phyloP scores from a whole-genome alignment of 2,888 invertebrate species.

The Metopia argyrocephala region DNA sequence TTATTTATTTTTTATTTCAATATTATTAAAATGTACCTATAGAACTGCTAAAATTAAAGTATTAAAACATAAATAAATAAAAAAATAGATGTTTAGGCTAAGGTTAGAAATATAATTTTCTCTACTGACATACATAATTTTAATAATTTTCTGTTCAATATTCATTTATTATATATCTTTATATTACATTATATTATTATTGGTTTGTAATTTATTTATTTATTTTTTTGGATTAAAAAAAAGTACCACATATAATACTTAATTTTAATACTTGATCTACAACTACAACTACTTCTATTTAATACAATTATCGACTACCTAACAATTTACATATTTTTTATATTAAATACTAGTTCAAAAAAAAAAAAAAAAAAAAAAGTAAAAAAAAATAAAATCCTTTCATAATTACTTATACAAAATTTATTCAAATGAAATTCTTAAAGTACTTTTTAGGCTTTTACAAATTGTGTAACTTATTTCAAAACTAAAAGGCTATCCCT shows the following conservation, averaged over 20 bases:
- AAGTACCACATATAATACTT: conserved; percentile 53
- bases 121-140: neutral
- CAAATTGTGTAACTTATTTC: no score
- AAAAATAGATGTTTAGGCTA: conserved; percentile 12
- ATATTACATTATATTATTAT: conserved; percentile 12
- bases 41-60: neutral
- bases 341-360: neutral
- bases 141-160: no score
- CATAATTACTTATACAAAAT: no score
- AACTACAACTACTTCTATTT: conserved; percentile 35
- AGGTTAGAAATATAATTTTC: conserved; percentile 46
- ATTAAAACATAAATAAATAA: neutral
- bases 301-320: conserved; percentile 22
- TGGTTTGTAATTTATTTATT: conserved; percentile 26
- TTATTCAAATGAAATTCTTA: no score
- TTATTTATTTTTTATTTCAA: neutral
- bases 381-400: no score
- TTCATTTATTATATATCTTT: conserved; percentile 30
- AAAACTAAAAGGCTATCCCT: no score
- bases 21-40: neutral
- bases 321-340: neutral
- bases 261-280: conserved; percentile 41
- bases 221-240: conserved; percentile 10
- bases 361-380: no score
- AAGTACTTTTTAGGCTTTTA: no score